Percentiles rank a stretch among this genome's conserved stretches.
These are phyloP conservation scores for Eupristina koningsbergeri DNA, from an alignment of 1,140 invertebrate species.

Conservation along the genomic window DNA sequence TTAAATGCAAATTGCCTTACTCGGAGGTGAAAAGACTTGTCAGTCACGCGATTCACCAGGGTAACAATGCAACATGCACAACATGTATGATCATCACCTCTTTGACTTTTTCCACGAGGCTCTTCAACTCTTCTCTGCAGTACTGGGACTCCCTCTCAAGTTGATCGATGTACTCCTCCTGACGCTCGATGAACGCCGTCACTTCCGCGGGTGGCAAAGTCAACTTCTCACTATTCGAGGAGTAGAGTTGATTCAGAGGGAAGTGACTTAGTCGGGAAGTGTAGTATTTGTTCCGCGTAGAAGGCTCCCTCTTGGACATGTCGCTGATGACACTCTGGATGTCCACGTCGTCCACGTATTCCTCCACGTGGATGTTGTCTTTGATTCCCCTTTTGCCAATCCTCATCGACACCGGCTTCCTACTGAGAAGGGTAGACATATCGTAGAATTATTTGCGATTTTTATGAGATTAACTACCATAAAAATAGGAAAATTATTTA, in stretches of 20 bases:
- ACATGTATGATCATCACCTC: constrained; percentile 68
- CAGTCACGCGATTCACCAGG: neutral
- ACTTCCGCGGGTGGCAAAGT: constrained; percentile 72
- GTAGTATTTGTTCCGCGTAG: constrained; percentile 49
- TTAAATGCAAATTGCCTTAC: neutral
- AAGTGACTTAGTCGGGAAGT: constrained; percentile 43
- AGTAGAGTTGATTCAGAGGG: constrained; percentile 36
- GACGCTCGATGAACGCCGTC: constrained; percentile 83
- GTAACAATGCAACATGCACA: no score
- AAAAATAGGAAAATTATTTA: constrained; percentile 33
- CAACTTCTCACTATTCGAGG: constrained; percentile 44
- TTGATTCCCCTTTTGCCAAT: neutral
- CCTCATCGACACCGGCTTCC: neutral
- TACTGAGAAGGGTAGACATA: neutral
- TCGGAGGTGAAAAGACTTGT: no score
- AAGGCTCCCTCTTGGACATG: constrained; percentile 52
- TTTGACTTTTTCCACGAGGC: constrained; percentile 84
- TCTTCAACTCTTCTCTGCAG: constrained; percentile 83
- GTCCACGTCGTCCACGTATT: constrained; percentile 61
- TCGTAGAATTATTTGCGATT: neutral
- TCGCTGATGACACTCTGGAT: constrained; percentile 63
- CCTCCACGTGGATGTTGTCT: neutral
- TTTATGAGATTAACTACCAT: no score
- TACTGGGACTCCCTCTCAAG: constrained; percentile 86
- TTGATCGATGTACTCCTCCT: constrained; percentile 89